A percentile compares a stretch with the other conserved stretches of the same genome.
phyloP scores from a whole-genome alignment of 1,140 invertebrate species.

The Heliconius congener region DNA sequence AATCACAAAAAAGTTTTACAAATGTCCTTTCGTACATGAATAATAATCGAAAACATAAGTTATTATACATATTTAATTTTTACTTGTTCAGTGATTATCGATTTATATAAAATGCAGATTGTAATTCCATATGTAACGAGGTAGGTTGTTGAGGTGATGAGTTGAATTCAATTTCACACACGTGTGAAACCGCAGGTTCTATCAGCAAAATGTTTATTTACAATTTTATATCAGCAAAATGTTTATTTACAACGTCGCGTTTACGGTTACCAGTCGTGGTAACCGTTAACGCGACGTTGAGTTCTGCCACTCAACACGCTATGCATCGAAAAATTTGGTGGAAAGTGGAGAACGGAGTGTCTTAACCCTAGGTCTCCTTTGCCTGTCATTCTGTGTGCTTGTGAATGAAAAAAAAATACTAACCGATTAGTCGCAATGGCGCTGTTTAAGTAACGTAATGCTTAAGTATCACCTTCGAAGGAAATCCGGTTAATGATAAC shows the following conservation, averaged over 20 bases:
- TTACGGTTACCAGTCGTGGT: background rate
- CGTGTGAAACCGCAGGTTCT: background rate
- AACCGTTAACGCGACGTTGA: too few species aligned
- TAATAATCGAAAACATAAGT: too few species aligned
- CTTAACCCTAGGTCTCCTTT: too few species aligned
- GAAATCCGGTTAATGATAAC: background rate
- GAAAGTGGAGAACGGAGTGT: too few species aligned
- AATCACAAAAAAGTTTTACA: too few species aligned
- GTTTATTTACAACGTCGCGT: background rate
- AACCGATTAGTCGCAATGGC: background rate
- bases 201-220: background rate
- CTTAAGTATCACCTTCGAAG: background rate
- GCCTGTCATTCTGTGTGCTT: too few species aligned
- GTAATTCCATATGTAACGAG: background rate
- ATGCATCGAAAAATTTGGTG: too few species aligned
- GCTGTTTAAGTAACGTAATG: background rate
- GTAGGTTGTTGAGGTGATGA: background rate
- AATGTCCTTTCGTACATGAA: too few species aligned
- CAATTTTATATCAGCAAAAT: background rate
- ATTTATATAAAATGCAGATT: background rate
- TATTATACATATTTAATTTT: background rate
- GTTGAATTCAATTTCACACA: background rate
- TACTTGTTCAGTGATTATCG: background rate
- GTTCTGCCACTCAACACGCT: too few species aligned
- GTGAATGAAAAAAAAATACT: background rate